Evolutionary conservation across 2,797 vertebrate genomes (phyloP).

Genomic region (Crenuchus spilurus): DNA sequence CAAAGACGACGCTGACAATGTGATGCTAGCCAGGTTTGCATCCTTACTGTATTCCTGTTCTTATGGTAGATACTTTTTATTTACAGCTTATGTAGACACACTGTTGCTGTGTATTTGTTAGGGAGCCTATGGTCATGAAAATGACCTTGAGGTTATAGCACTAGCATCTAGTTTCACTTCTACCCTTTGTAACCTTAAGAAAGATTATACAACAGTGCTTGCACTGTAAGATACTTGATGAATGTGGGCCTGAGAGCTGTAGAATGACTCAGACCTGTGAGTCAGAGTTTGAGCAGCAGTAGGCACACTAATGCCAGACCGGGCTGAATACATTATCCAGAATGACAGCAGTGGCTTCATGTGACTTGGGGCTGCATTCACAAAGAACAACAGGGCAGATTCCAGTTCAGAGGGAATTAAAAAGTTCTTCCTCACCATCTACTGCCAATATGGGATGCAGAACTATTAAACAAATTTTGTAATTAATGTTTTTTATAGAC

Average conservation of each 20-base stretch:
- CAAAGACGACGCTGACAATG: conserved; percentile 89
- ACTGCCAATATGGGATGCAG: background rate
- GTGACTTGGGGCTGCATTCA: background rate
- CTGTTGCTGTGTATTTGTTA: too few species aligned
- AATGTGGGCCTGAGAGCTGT: background rate
- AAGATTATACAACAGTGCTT: too few species aligned
- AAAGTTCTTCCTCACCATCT: background rate
- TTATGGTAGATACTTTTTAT: background rate
- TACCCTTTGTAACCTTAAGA: too few species aligned
- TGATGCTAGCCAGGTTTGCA: conserved; percentile 87
- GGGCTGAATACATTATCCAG: conserved; percentile 4
- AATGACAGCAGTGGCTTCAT: background rate
- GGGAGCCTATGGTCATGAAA: background rate
- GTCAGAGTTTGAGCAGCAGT: conserved; percentile 12
- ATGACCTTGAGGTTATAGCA: background rate
- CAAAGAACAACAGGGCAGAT: background rate
- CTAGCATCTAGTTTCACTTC: background rate
- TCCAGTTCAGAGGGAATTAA: background rate
- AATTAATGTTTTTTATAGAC: too few species aligned
- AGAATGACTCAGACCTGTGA: background rate
- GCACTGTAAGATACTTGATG: background rate
- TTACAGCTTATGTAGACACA: too few species aligned
- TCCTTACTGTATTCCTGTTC: background rate
- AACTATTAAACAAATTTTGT: too few species aligned
- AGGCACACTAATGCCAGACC: background rate